Evolutionary conservation across 2,888 invertebrate genomes (phyloP), one percentile per base, ranked within the genome.

Genomic region (Hipparchia sbordonii): DNA sequence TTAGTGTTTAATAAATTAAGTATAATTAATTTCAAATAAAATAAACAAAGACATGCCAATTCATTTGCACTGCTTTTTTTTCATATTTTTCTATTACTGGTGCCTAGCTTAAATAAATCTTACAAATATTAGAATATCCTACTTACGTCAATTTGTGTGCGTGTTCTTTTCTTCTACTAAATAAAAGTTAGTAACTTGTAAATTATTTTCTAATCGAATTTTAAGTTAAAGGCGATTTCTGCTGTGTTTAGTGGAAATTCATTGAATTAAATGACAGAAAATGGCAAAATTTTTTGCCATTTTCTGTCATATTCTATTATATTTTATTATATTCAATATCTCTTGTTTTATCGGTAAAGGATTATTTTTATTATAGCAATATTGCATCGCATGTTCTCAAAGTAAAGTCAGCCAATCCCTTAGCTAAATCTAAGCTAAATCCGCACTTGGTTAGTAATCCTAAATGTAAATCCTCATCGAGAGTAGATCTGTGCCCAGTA

Each of bases 91-190:
- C n/a, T 68, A 2, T 59, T 60, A 69, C 51, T 45, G 73, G 73
- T 73, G 71, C 73, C 73, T 57, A 65, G n/a, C 46, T 68, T 68
- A 71, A 67, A 60, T 39, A 65, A 56, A 68, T 60, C 68, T 72
- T 72, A 69, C n/a, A 69, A 71, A 71, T 60, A 48, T 23, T 62
- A 70, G 70, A 56, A 67, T 59, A 67, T 57, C 54, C 67, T 63
- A 67, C 23, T 70, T 63, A 67, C 23, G 60, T 66, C 39, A 51
- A 59, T 52, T 65, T 33, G 48, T 63, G 60, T 46, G 62, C 33
- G 70, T 68, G 71, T 60, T 8, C 12, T 10, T 39, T 39, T 59
- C 33, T 23, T 23, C 23, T 23, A 23, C 23, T 23, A 23, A 23
- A 23, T 23, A 23, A 23, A 23, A 23, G 23, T 33, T 13, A 59